Evolutionary conservation across 2,113 vertebrate species (phyloP).

Genomic region (Calyptommatus sinebrachiatus): DNA sequence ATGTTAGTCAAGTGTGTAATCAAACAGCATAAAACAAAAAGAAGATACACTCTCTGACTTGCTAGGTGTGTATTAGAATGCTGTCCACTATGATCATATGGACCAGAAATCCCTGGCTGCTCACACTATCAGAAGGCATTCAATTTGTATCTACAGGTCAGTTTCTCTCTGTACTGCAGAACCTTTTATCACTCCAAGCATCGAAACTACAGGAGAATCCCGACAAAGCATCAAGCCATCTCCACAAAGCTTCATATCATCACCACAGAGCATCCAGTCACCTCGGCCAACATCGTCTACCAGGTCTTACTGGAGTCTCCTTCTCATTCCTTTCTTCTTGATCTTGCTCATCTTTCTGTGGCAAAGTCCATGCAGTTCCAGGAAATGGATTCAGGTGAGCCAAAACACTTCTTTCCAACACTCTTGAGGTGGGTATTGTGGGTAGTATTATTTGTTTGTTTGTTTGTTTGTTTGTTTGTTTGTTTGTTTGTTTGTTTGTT

Average conservation of each 20-base stretch:
- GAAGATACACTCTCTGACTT: no score
- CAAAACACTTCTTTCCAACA: not conserved
- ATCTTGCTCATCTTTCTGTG: not conserved
- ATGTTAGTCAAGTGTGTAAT: no score
- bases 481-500: no score
- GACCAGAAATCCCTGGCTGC: not conserved
- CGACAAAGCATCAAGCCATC: not conserved
- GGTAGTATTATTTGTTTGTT: no score
- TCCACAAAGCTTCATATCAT: not conserved
- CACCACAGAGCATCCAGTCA: no score
- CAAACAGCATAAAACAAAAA: no score
- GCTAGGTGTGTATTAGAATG: no score
- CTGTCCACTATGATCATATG: no score
- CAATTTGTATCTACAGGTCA: slow-evolving; percentile 13
- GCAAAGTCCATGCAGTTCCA: not conserved
- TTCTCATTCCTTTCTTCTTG: not conserved
- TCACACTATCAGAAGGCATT: slow-evolving; percentile 1
- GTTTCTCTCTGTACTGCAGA: slow-evolving; percentile 13
- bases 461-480: no score
- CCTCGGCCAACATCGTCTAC: not conserved
- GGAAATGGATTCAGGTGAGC: not conserved
- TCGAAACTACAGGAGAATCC: no score
- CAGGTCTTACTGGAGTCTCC: not conserved
- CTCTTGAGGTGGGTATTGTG: not conserved
- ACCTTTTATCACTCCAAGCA: not conserved